Evolutionary conservation across 1,140 invertebrate species (phyloP), one percentile per base, ranked within the genome.

Genomic region (Trinorchestia longiramus): DNA sequence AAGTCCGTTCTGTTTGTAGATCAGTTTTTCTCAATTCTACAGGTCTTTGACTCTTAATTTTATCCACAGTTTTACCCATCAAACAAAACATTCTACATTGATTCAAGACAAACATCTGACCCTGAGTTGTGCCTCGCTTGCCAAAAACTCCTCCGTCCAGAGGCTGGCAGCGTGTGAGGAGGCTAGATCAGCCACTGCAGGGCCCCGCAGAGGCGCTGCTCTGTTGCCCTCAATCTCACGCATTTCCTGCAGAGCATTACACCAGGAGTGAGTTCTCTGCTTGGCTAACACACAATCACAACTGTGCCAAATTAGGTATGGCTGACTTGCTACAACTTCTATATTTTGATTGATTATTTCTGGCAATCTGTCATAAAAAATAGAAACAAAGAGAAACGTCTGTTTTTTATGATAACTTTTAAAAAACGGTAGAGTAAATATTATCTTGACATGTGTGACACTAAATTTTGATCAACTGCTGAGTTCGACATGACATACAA

Each of bases 71-170:
- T n/a, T n/a, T n/a, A n/a, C n/a, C n/a, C n/a, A n/a, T n/a, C n/a
- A n/a, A n/a, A n/a, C n/a, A n/a, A n/a, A n/a, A n/a, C n/a, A n/a
- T n/a, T n/a, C n/a, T n/a, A 53, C 47, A 77, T 19, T 77, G 15
- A 36, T 77, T 77, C 62, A 77, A 19, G 8, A 19, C 1, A 36
- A 36, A 36, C 1, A 77, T 77, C 88, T 90, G 43, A 96, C 96
- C 96, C 96, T 95, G 57, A 96, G 95, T 95, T 97, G 97, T 90
- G 98, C 97, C 95, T 97, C 97, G 44, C 97, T 97, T 95, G 98
- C 98, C 87, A 98, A 97, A 97, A 98, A 98, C 96, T 98, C 98
- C 96, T 98, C 97, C 43, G 98, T 97, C 98, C 98, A 98, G 96
- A 98, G 98, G 53, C 97, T 96, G 43, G 96, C 97, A 3, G 92